phyloP scores from a whole-genome alignment of 2,888 invertebrate genomes.

The Pelosia muscerda region DNA sequence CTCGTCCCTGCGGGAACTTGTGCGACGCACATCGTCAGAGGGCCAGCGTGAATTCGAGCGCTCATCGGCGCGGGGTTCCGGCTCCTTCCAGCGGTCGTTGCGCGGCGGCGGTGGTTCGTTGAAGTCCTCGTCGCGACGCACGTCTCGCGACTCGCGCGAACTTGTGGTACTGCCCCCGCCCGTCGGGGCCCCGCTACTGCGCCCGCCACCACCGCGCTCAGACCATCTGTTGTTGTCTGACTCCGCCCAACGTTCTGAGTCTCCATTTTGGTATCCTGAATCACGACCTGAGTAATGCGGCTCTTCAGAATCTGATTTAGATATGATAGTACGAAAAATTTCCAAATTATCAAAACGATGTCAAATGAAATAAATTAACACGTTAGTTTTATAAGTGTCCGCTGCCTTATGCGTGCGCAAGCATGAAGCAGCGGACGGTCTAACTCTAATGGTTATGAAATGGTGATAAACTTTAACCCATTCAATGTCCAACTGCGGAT shows the following conservation, averaged over 20 bases:
- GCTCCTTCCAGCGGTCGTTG: constrained; percentile 89
- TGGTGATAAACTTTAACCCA: too few relatives aligned
- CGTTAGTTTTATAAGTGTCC: too few relatives aligned
- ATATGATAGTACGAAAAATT: background rate
- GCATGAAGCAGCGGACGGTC: too few relatives aligned
- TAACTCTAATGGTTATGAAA: too few relatives aligned
- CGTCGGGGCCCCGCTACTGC: constrained; percentile 40
- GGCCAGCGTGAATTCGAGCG: constrained; percentile 78
- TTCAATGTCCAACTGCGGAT: too few relatives aligned
- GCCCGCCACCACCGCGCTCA: constrained; percentile 56
- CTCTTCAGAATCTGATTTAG: background rate
- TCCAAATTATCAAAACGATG: background rate
- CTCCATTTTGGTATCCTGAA: constrained; percentile 82
- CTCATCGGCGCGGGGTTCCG: constrained; percentile 78
- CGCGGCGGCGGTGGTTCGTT: constrained; percentile 79
- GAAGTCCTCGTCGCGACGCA: constrained; percentile 61
- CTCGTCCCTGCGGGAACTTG: constrained; percentile 79
- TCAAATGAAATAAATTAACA: too few relatives aligned
- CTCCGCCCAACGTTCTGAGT: constrained; percentile 81
- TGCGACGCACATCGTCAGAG: constrained; percentile 82
- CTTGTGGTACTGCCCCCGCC: constrained; percentile 56
- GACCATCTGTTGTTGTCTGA: constrained; percentile 59
- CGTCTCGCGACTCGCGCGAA: constrained; percentile 61
- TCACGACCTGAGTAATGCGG: constrained; percentile 71
- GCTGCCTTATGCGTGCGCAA: too few relatives aligned